Evolutionary conservation across 1,140 invertebrate genomes (phyloP).

Genomic region (Armadillidium nasatum): DNA sequence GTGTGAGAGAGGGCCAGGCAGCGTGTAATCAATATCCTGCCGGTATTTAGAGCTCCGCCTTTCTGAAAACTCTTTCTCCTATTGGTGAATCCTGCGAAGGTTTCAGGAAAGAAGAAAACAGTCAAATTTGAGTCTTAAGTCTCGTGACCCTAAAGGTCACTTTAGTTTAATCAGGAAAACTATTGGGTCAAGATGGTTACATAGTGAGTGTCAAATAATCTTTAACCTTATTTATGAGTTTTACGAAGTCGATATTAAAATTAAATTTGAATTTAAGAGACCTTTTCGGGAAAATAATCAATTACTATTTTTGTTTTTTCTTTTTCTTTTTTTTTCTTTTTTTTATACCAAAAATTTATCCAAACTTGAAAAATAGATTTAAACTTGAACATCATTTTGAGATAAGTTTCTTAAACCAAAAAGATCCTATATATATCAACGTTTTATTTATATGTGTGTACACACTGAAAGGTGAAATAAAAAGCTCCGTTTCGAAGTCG

Average conservation of each 20-base stretch:
- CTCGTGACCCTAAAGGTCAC: not conserved
- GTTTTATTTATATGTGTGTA: too few species aligned
- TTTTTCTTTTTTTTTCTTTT: too few species aligned
- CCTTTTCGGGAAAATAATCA: too few species aligned
- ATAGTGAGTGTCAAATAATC: constrained; percentile 1
- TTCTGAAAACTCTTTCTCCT: not conserved
- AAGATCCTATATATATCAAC: too few species aligned
- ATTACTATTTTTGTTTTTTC: too few species aligned
- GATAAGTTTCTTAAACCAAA: too few species aligned
- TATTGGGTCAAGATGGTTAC: constrained; percentile 9
- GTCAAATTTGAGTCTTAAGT: not conserved
- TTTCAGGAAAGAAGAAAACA: not conserved
- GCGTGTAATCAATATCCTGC: constrained; percentile 3
- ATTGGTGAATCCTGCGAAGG: not conserved
- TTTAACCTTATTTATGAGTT: constrained; percentile 7
- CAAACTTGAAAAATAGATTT: too few species aligned
- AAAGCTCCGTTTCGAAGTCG: too few species aligned
- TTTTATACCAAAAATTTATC: too few species aligned
- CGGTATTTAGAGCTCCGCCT: not conserved
- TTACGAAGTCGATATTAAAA: not conserved
- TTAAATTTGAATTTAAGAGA: too few species aligned
- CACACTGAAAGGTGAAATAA: not conserved
- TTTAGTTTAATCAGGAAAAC: not conserved
- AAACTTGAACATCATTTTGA: too few species aligned
- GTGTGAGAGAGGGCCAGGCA: constrained; percentile 1